These are phyloP conservation scores for Drosophila birchii DNA, from an alignment of 2,888 invertebrate genomes.

Conservation along the genomic window DNA sequence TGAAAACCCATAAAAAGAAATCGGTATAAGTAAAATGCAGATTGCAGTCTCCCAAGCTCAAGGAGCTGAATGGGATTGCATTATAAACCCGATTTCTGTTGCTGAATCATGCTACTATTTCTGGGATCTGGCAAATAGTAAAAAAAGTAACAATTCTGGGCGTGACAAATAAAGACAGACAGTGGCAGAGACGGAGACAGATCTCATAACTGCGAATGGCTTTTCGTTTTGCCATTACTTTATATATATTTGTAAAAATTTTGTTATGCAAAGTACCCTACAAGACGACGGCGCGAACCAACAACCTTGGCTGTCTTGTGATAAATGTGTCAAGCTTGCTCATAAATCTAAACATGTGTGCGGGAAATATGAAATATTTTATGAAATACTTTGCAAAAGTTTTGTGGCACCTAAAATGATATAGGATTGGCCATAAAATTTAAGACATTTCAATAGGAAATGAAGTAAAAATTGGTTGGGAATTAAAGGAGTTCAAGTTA, in stretches of 20 bases:
- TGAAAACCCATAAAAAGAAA: conserved; percentile 1
- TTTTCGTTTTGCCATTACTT: conserved; percentile 32
- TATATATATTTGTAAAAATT: conserved; percentile 14
- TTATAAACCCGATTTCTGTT: conserved; percentile 17
- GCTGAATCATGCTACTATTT: conserved; percentile 31
- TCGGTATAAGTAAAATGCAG: conserved; percentile 22
- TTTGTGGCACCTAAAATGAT: conserved; percentile 8
- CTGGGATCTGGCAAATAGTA: conserved; percentile 19
- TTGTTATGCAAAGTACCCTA: conserved; percentile 36
- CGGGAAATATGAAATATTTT: conserved; percentile 26
- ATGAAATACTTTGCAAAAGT: conserved; percentile 11
- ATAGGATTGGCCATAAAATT: background rate
- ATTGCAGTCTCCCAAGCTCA: conserved; percentile 18
- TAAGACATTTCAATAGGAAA: background rate
- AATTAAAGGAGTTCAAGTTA: background rate
- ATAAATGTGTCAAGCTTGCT: conserved; percentile 41
- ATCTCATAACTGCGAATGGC: conserved; percentile 38
- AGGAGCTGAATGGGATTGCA: conserved; percentile 35
- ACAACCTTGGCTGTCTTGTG: conserved; percentile 34
- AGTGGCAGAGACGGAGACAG: conserved; percentile 39
- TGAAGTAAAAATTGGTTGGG: background rate
- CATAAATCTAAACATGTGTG: conserved; percentile 34
- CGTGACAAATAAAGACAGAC: conserved; percentile 31
- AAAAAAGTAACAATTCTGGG: conserved; percentile 13
- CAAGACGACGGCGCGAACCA: conserved; percentile 17